Percentiles rank a stretch among this genome's conserved stretches.
Conservation (phyloP, 2,113 vertebrate species). For the Ammodramus savannarum region DNA sequence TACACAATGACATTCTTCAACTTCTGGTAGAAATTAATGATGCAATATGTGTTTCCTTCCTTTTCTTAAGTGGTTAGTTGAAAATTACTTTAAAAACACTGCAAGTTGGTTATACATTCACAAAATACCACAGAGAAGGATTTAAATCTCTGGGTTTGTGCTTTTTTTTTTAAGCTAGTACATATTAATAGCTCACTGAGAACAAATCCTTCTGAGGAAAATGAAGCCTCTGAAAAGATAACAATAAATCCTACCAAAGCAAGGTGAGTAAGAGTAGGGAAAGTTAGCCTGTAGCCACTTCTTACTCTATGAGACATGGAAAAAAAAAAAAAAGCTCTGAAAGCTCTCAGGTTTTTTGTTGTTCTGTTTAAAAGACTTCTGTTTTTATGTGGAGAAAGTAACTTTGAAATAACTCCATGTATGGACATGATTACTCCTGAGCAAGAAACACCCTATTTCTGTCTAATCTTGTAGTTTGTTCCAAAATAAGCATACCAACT, state of each 20-base stretch:
- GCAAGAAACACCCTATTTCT: background rate
- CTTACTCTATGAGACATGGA: background rate
- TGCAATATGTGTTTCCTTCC: background rate
- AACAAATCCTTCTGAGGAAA: background rate
- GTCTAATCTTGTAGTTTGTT: background rate
- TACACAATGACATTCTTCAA: background rate
- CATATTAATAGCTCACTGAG: background rate
- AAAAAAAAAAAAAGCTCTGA: background rate
- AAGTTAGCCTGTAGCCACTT: background rate
- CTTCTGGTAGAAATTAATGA: background rate
- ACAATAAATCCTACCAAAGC: background rate
- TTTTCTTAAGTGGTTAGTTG: background rate
- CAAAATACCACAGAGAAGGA: background rate
- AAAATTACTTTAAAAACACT: background rate
- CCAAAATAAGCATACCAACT: conserved; percentile 1
- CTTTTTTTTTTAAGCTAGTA: background rate
- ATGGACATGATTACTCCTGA: background rate
- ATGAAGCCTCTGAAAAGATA: background rate
- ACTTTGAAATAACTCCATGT: conserved; percentile 21
- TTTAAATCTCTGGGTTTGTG: background rate
- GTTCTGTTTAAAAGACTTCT: background rate
- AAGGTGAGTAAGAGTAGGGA: background rate
- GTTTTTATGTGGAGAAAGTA: background rate
- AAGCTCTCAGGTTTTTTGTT: background rate
- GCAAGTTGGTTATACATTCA: background rate